Base-by-base conservation (phyloP, 2,797 vertebrate species). In the Channallabes apus region DNA sequence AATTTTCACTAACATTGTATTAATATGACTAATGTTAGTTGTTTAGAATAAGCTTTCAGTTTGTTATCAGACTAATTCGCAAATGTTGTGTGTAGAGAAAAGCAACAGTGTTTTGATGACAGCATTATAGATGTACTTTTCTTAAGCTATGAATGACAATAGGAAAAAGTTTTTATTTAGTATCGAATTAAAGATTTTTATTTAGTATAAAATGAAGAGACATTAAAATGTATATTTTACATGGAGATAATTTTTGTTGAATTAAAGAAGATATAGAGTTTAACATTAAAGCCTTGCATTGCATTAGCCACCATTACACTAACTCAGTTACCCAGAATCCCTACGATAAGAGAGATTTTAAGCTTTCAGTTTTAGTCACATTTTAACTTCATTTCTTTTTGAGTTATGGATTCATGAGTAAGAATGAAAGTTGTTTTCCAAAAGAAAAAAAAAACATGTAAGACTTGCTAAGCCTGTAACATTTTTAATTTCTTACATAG, bases 231-330 rank as follows among this genome's bases (percentile, higher is more conserved):
- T 96, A 95, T 95, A 96, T 96, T 96, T 96, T 98, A 97, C 97
- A 98, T 97, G 97, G 97, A 96, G 94, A 99, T 95, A 96, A 96
- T 97, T 97, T 97, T 96, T 97, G 96, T 98, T 97, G 95, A 96
- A 94, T 93, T 93, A 91, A 94, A 93, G 92, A 90, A 91, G 86
- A 91, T 94, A 89, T 89, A 88, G 95, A 95, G 80, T 85, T 91
- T 91, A 96, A 91, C 97, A 95, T 97, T 96, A 96, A 96, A 97
- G 92, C 90, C 92, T 96, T 94, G 96, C 95, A 94, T 95, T 97
- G 96, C 94, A 96, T 97, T 95, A 96, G 96, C 96, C 94, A 95
- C 95, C 96, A 96, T 96, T 92, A 95, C 94, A 94, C 94, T 95
- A 94, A 94, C 96, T 96, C 95, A 96, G 94, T 96, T 96, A 95